Evolutionary conservation across 1,140 invertebrate genomes (phyloP).

Genomic region (Papilio helenus): DNA sequence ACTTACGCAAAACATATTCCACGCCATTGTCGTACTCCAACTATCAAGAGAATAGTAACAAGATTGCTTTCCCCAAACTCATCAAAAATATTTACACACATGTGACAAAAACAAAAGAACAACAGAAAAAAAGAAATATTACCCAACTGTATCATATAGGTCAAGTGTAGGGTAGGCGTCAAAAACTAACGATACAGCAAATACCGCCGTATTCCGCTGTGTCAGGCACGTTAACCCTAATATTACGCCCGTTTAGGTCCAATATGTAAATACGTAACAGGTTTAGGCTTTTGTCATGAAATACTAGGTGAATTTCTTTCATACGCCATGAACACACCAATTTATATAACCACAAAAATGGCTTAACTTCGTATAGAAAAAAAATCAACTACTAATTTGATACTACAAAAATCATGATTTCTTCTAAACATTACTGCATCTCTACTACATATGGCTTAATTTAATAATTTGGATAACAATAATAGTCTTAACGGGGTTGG

Average conservation of each 20-base stretch:
- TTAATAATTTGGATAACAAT: neutral
- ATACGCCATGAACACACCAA: neutral
- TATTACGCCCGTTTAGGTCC: conserved; percentile 36
- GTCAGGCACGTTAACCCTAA: conserved; percentile 38
- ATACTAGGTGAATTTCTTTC: conserved; percentile 1
- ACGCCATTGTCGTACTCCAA: neutral
- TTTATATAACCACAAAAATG: neutral
- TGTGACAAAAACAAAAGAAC: conserved; percentile 23
- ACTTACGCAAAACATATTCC: neutral
- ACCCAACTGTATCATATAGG: conserved; percentile 11
- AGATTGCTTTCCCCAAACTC: conserved; percentile 29
- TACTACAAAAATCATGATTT: neutral
- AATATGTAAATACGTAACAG: conserved; percentile 33
- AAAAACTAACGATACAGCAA: conserved; percentile 31
- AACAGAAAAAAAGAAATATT: conserved; percentile 18
- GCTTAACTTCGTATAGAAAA: neutral
- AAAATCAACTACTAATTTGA: neutral
- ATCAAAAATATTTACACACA: conserved; percentile 13
- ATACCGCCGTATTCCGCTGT: conserved; percentile 29
- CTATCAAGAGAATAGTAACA: conserved; percentile 16
- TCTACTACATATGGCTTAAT: too few species aligned
- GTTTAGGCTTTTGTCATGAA: conserved; percentile 7
- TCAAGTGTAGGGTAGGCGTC: conserved; percentile 17
- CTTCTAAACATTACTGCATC: too few species aligned
- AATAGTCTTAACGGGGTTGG: neutral